These are phyloP conservation scores for Sebastolobus altivelis DNA, from an alignment of 2,797 vertebrate genomes.

Conservation along the genomic window DNA sequence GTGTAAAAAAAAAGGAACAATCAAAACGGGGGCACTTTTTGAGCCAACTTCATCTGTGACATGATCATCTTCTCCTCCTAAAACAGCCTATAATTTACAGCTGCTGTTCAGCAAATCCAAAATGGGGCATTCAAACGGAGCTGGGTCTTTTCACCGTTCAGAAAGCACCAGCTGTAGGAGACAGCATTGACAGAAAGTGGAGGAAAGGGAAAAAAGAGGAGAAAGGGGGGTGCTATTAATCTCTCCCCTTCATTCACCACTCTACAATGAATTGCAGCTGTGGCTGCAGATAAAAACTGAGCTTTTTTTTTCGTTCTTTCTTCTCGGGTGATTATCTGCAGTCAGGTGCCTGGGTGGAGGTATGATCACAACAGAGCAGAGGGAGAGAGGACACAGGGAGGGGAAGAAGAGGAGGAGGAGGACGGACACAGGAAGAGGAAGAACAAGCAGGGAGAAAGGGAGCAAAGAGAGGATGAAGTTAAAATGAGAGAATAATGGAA, in stretches of 20 bases:
- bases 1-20: background rate
- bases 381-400: slow-evolving; percentile 22
- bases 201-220: slow-evolving; percentile 35
- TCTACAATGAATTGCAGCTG: slow-evolving; percentile 86
- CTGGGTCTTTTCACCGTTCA: slow-evolving; percentile 67
- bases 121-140: slow-evolving; percentile 59
- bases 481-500: slow-evolving; percentile 13
- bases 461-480: background rate
- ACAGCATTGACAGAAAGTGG: slow-evolving; percentile 61
- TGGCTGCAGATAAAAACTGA: slow-evolving; percentile 80
- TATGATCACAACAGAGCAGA: slow-evolving; percentile 70
- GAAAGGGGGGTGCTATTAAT: slow-evolving; percentile 68
- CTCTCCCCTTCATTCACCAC: slow-evolving; percentile 71
- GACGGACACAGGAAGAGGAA: background rate
- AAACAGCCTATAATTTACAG: slow-evolving; percentile 46
- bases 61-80: slow-evolving; percentile 15
- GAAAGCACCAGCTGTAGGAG: slow-evolving; percentile 76
- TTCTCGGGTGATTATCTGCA: slow-evolving; percentile 79
- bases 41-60: slow-evolving; percentile 17
- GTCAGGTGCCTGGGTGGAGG: slow-evolving; percentile 75
- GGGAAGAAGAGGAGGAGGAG: slow-evolving; percentile 6
- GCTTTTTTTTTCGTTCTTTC: slow-evolving; percentile 54
- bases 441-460: background rate
- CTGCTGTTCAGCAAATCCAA: slow-evolving; percentile 49
- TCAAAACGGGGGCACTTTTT: background rate